A percentile compares a stretch with the other conserved stretches of the same genome.
phyloP scores from a whole-genome alignment of 1,140 invertebrate species.

The Teleogryllus occipitalis region DNA sequence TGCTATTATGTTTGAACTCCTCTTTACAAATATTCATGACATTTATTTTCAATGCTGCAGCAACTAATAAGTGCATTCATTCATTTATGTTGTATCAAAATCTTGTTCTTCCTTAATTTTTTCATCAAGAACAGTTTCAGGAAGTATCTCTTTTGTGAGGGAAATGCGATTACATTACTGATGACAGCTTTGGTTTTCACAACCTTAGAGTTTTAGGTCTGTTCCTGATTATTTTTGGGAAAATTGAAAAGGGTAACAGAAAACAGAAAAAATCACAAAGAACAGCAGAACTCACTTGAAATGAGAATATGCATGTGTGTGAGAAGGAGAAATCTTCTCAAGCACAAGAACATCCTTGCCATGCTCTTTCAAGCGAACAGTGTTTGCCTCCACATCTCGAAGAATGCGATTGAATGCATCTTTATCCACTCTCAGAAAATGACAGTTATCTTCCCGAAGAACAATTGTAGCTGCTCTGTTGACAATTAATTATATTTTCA shows the following conservation, averaged over 20 bases:
- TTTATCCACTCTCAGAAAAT: conserved; percentile 80
- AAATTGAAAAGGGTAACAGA: not conserved
- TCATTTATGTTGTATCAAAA: too few species aligned
- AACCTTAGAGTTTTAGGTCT: too few species aligned
- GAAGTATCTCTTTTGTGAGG: too few species aligned
- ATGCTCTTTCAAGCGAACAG: conserved; percentile 77
- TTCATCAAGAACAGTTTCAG: too few species aligned
- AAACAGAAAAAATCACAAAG: not conserved
- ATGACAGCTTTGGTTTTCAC: too few species aligned
- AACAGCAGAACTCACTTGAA: conserved; percentile 46
- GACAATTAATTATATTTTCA: not conserved
- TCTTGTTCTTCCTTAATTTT: too few species aligned
- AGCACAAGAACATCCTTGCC: conserved; percentile 77
- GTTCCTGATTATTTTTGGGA: too few species aligned
- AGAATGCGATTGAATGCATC: conserved; percentile 80
- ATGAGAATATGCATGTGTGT: conserved; percentile 43
- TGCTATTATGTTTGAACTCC: too few species aligned
- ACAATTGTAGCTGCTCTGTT: conserved; percentile 75
- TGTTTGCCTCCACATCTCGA: conserved; percentile 81
- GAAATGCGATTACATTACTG: too few species aligned
- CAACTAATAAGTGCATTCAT: too few species aligned
- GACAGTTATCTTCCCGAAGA: conserved; percentile 73
- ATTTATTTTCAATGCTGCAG: too few species aligned
- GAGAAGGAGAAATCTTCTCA: conserved; percentile 57
- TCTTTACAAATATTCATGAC: too few species aligned